Base-by-base conservation (phyloP, 2,888 invertebrate species). In the Mayetiola destructor region DNA sequence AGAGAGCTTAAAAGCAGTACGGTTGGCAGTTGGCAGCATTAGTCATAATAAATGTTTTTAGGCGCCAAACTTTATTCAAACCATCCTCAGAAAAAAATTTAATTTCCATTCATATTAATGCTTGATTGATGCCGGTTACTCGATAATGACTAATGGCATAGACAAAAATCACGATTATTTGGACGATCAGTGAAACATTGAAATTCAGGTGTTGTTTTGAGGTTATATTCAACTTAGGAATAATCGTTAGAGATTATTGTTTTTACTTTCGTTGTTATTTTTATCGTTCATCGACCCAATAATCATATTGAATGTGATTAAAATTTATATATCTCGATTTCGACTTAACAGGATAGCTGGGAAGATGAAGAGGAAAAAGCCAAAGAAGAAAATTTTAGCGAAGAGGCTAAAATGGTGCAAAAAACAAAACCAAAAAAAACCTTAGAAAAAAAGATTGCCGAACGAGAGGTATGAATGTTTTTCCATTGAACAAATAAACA, bases 361-460 rank as follows among this genome's bases (percentile, higher is more conserved):
- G 93, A 94, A 70, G 91, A 91, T 74, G 89, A 87, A 42, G 85
- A 88, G 63, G 83, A 82, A 67, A 89, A 89, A 65, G 84, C 86
- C 65, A 84, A 84, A 67, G 85, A 84, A 66, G 82, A 83, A 64
- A 6, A 6, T 2, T 10, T 12, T 12, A 14, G 23, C 66, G 78
- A n/a, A n/a, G n/a, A n/a, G n/a, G n/a, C 78, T 63, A 67, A 72
- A 60, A 79, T 80, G 65, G 74, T 78, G 18, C 79, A 23, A 10
- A 48, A 80, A 65, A 69, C 81, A 48, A 85, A 85, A 70, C 80
- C 82, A 20, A 88, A 84, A 70, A 88, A 86, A 73, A 78, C 78
- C 64, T 75, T 88, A 61, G 77, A 76, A 59, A 85, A 90, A 64
- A 89, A 85, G 77, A 82, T 92, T 62, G 89, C 88, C 59, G 92